These are phyloP conservation scores for Crotalus tigris DNA, from an alignment of 2,113 vertebrate species.

Conservation along the genomic window DNA sequence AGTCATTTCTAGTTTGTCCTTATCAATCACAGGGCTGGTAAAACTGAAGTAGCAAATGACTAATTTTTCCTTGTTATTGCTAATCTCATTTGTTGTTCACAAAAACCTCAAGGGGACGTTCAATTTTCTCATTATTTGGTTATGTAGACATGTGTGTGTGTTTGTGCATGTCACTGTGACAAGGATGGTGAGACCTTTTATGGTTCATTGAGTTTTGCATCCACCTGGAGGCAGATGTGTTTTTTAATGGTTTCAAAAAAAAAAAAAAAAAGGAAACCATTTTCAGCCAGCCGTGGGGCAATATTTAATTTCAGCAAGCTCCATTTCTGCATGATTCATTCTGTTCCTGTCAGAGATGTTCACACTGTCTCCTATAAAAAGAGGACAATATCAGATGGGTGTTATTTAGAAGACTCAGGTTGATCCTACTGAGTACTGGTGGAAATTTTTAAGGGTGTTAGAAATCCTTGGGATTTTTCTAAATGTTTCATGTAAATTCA, in stretches of 20 bases:
- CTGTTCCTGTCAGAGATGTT: not conserved
- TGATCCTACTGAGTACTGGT: not conserved
- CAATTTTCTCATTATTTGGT: not conserved
- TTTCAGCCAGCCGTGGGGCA: not conserved
- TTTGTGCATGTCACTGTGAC: slow-evolving; percentile 6
- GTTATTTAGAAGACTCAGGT: not conserved
- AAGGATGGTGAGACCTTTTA: slow-evolving; percentile 5
- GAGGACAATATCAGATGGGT: not conserved
- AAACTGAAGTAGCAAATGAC: not conserved
- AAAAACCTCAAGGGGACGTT: slow-evolving; percentile 7
- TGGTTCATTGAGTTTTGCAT: slow-evolving; percentile 11
- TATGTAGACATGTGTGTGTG: not conserved
- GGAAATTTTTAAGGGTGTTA: not conserved
- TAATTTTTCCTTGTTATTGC: not conserved
- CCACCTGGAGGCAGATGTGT: not conserved
- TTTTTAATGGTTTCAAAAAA: not conserved
- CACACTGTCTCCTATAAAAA: not conserved
- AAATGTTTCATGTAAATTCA: not conserved
- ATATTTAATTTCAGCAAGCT: not conserved
- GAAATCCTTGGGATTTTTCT: not conserved
- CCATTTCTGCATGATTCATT: not conserved
- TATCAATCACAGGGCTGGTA: not conserved
- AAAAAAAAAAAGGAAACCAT: not conserved
- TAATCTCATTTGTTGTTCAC: slow-evolving; percentile 13
- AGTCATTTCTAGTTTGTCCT: not conserved